These are phyloP conservation scores for Palythoa heliodiscus DNA, from an alignment of 92 coral and sea anemone species.

Conservation along the genomic window DNA sequence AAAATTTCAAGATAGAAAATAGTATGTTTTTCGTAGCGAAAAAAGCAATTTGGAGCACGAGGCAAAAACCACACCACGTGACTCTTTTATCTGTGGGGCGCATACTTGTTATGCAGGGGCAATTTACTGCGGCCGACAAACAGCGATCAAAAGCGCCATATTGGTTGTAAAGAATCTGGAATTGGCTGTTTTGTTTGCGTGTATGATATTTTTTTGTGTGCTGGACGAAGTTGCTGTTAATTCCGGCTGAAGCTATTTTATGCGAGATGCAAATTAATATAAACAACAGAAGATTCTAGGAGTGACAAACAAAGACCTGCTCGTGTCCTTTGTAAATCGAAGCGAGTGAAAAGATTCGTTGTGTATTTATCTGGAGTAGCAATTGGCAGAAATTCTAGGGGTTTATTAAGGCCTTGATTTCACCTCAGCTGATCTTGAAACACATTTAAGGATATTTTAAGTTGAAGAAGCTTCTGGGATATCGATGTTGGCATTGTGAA, in stretches of 20 bases:
- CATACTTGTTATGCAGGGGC: constrained; percentile 79
- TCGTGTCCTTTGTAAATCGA: constrained; percentile 39
- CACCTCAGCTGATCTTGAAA: constrained; percentile 16
- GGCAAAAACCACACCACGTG: constrained; percentile 23
- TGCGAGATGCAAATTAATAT: constrained; percentile 24
- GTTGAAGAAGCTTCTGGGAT: neutral
- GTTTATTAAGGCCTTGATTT: neutral
- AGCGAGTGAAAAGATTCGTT: constrained; percentile 19
- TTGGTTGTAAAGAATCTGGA: constrained; percentile 82
- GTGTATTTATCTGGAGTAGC: constrained; percentile 10
- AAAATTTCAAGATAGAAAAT: too few species aligned
- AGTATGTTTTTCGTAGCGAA: neutral
- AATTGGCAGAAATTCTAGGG: constrained; percentile 30
- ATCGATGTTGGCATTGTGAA: constrained; percentile 37
- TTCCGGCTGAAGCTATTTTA: constrained; percentile 29
- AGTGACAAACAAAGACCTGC: constrained; percentile 31
- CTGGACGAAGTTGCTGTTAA: constrained; percentile 26
- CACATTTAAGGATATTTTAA: constrained; percentile 10
- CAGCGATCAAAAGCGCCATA: constrained; percentile 86
- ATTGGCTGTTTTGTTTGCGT: constrained; percentile 46
- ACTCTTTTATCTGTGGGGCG: constrained; percentile 78
- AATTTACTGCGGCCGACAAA: constrained; percentile 22
- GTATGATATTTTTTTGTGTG: constrained; percentile 35
- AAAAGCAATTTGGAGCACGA: neutral
- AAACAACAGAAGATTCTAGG: neutral